Evolutionary conservation across 2,113 vertebrate species (phyloP), one percentile per base, ranked within the genome.

Genomic region (Collichthys lucidus): DNA sequence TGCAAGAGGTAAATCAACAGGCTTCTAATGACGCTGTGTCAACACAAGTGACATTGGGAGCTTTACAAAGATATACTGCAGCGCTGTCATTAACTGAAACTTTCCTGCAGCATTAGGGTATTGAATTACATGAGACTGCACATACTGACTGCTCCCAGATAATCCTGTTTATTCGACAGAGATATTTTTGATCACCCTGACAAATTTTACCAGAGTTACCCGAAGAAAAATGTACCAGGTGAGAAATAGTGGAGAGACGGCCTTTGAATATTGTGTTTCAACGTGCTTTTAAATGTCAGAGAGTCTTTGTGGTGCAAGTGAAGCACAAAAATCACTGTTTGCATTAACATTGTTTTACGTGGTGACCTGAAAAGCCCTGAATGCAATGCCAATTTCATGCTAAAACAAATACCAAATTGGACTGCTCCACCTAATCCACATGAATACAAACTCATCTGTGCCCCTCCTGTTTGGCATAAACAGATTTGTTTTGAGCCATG

Each of bases 141-240:
- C 40, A 63, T 26, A 65, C 35, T 10, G 26, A 50, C 10, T 1
- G 0, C 59, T 65, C 15, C 7, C 15, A 56, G 59, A 26, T 20
- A 20, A 52, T 62, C 35, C 24, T 70, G 17, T 55, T 62, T 46
- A 17, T 5, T 31, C 56, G 3, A 71, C 0, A 1, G 47, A 47
- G 64, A 79, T 49, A 56, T 35, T 26, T 47, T 59, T 53, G 10
- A 61, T 53, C 19, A 52, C 10, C 12, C 2, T 24, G 6, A 35
- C 4, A 65, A 80, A 49, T 40, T 74, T 57, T 72, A 26, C 26
- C 40, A 22, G 53, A 24, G 15, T 17, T 63, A 15, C 22, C 53
- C 11, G 22, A 31, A 66, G 17, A 73, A 3, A 73, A 65, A 66
- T 17, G 29, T 80, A 63, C n/a, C 16, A 19, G 35, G 44, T 64